phyloP scores from a whole-genome alignment of 2,113 vertebrate species.

The Zosterops japonicus region DNA sequence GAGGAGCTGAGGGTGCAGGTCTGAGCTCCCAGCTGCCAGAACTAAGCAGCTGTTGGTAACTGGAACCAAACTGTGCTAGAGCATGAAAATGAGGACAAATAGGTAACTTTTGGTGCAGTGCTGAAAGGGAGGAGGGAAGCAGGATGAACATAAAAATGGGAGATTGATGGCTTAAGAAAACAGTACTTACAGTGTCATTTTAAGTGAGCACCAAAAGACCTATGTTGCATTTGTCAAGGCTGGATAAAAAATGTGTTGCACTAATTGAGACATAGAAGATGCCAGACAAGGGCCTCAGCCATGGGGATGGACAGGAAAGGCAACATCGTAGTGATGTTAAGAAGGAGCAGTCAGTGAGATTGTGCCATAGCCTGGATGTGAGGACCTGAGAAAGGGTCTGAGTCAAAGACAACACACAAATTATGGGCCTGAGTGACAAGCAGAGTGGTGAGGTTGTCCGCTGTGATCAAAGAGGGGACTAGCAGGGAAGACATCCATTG shows the following conservation, averaged over 20 bases:
- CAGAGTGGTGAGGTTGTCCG: neutral
- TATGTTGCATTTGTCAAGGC: neutral
- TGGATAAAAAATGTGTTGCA: neutral
- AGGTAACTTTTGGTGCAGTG: neutral
- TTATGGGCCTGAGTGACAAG: slow-evolving; percentile 45
- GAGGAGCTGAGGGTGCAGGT: neutral
- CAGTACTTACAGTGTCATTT: neutral
- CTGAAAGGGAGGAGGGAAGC: neutral
- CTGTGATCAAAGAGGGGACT: slow-evolving; percentile 19
- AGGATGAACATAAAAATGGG: neutral
- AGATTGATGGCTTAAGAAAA: neutral
- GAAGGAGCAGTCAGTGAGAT: neutral
- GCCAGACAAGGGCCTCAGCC: neutral
- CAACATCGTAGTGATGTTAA: neutral
- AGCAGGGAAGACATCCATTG: neutral
- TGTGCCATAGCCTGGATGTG: neutral
- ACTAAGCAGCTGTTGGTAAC: neutral
- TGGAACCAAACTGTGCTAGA: neutral
- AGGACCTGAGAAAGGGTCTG: neutral
- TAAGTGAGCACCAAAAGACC: neutral
- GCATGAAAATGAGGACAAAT: neutral
- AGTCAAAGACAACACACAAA: slow-evolving; percentile 35
- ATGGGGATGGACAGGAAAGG: neutral
- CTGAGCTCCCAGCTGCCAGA: neutral
- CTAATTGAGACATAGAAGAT: neutral